Evolutionary conservation across 1,140 invertebrate species (phyloP).

Genomic region (Pseudobourletiella spinata): DNA sequence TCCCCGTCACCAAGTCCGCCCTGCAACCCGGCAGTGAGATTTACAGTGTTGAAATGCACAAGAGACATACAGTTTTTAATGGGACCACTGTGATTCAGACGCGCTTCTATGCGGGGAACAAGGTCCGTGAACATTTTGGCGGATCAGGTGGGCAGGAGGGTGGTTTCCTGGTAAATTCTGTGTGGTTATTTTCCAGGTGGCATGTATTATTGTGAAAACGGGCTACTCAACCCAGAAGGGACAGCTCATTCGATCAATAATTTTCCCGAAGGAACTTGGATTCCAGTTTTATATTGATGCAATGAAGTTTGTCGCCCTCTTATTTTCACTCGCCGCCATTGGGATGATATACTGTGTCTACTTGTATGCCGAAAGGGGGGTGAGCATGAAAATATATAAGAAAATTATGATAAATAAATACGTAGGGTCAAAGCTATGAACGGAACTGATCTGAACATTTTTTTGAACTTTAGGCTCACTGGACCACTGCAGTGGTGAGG

Average conservation of each 20-base stretch:
- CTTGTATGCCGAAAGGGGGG: slow-evolving; percentile 38
- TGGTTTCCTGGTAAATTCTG: no score
- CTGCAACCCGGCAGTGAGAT: slow-evolving; percentile 42
- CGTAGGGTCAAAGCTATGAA: no score
- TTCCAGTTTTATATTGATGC: slow-evolving; percentile 53
- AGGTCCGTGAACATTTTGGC: slow-evolving; percentile 29
- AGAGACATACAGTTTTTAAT: slow-evolving; percentile 53
- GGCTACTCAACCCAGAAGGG: slow-evolving; percentile 54
- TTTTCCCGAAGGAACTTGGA: slow-evolving; percentile 51
- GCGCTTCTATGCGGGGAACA: slow-evolving; percentile 48
- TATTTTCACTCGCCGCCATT: slow-evolving; percentile 45
- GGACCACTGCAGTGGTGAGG: slow-evolving; percentile 60
- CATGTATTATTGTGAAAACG: slow-evolving; percentile 48
- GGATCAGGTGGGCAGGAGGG: not conserved
- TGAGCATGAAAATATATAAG: no score
- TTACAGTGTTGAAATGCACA: slow-evolving; percentile 44
- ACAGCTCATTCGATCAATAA: slow-evolving; percentile 51
- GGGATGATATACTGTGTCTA: slow-evolving; percentile 48
- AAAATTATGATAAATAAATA: not conserved
- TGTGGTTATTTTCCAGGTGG: slow-evolving; percentile 22
- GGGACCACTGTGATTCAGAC: slow-evolving; percentile 60
- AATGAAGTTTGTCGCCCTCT: slow-evolving; percentile 45
- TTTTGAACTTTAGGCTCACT: slow-evolving; percentile 45
- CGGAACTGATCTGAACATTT: no score
- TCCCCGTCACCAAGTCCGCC: slow-evolving; percentile 56